phyloP scores from a whole-genome alignment of 2,797 vertebrate species.

The Trematomus bernacchii region DNA sequence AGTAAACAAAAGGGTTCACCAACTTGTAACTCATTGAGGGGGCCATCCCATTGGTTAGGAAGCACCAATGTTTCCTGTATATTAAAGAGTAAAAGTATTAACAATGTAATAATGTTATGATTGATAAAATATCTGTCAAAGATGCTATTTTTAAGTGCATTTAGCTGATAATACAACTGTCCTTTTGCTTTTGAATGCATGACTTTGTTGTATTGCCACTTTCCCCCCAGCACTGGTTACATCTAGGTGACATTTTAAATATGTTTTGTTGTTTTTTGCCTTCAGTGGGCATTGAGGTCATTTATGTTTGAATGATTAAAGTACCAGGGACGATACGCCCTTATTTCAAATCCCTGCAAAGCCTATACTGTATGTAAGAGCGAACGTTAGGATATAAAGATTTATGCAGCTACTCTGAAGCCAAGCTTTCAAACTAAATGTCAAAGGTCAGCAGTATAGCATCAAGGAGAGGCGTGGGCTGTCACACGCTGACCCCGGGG shows the following conservation, averaged over 20 bases:
- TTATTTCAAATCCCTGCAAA: slow-evolving; percentile 33
- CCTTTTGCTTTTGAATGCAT: not conserved
- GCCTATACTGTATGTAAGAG: slow-evolving; percentile 13
- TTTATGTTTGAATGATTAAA: slow-evolving; percentile 22
- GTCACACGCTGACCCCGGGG: slow-evolving; percentile 73
- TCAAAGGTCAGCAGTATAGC: slow-evolving; percentile 68
- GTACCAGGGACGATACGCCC: not conserved
- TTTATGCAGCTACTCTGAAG: slow-evolving; percentile 66
- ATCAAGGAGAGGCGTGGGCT: slow-evolving; percentile 68
- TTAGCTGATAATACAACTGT: too few relatives aligned
- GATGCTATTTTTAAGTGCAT: not conserved
- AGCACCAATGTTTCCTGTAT: too few relatives aligned
- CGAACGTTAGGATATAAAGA: slow-evolving; percentile 51
- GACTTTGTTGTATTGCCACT: not conserved
- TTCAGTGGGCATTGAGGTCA: slow-evolving; percentile 7
- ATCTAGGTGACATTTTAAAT: slow-evolving; percentile 19
- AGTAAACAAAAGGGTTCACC: too few relatives aligned
- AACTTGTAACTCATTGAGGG: too few relatives aligned
- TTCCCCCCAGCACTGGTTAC: not conserved
- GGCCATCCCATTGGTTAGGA: not conserved
- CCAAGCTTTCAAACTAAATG: slow-evolving; percentile 64
- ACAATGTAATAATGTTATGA: not conserved
- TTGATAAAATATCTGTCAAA: not conserved
- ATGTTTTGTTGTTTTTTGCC: not conserved
- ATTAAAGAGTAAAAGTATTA: not conserved